These are phyloP conservation scores for Harpagoxenus sublaevis DNA, from an alignment of 2,888 invertebrate genomes.

Conservation along the genomic window DNA sequence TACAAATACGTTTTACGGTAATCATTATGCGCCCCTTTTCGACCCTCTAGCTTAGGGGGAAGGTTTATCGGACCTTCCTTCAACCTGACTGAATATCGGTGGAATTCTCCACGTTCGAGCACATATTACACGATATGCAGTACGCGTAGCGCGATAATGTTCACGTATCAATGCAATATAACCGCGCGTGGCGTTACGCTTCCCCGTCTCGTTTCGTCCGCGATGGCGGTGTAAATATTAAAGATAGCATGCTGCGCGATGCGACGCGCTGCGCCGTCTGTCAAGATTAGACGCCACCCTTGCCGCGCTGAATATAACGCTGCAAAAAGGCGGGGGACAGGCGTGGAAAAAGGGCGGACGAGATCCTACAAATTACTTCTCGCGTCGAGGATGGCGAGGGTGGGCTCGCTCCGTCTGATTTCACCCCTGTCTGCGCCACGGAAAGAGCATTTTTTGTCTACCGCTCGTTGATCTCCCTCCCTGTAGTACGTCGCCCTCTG, in stretches of 20 bases:
- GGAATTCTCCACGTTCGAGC: slow-evolving; percentile 18
- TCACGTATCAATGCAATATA: slow-evolving; percentile 37
- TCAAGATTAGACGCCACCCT: slow-evolving; percentile 75
- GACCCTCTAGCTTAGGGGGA: not conserved
- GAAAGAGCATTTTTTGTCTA: slow-evolving; percentile 45
- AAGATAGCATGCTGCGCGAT: slow-evolving; percentile 65
- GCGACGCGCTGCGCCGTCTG: slow-evolving; percentile 69
- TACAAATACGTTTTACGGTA: slow-evolving; percentile 32
- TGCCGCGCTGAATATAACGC: slow-evolving; percentile 39
- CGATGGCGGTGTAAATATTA: slow-evolving; percentile 81
- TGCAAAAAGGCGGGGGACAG: slow-evolving; percentile 41
- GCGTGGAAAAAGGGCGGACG: slow-evolving; percentile 54
- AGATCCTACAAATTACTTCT: slow-evolving; percentile 64
- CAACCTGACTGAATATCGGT: slow-evolving; percentile 12
- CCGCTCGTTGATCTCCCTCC: slow-evolving; percentile 41
- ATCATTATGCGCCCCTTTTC: not conserved
- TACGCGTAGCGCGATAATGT: slow-evolving; percentile 44
- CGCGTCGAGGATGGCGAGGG: slow-evolving; percentile 39
- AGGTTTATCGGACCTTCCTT: slow-evolving; percentile 18
- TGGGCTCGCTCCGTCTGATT: slow-evolving; percentile 58
- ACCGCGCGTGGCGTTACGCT: not conserved
- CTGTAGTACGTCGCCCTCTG: slow-evolving; percentile 8
- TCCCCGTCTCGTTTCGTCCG: slow-evolving; percentile 55
- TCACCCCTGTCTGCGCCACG: slow-evolving; percentile 46
- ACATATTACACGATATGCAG: slow-evolving; percentile 63